phyloP scores from a whole-genome alignment of 1,140 invertebrate genomes.

The Oryzaephilus surinamensis region DNA sequence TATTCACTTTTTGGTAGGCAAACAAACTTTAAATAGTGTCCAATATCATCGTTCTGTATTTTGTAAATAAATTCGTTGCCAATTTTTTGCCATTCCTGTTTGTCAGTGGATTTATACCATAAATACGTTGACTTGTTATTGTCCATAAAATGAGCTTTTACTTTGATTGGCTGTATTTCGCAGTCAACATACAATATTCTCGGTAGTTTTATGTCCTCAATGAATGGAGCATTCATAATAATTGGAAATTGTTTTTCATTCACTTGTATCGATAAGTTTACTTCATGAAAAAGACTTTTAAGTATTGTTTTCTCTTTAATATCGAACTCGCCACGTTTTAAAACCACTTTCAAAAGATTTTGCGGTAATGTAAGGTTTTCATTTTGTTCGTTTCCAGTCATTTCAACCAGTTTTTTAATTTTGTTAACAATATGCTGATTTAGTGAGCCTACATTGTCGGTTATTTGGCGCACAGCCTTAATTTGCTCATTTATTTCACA shows the following conservation, averaged over 20 bases:
- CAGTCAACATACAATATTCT: slow-evolving; percentile 58
- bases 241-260: too few species aligned
- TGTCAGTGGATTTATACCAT: slow-evolving; percentile 49
- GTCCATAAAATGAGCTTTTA: slow-evolving; percentile 49
- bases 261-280: slow-evolving; percentile 31
- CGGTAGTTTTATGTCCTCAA: slow-evolving; percentile 53
- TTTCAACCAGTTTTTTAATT: slow-evolving; percentile 12
- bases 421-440: slow-evolving; percentile 13
- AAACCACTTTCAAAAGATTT: too few species aligned
- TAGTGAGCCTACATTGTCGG: slow-evolving; percentile 11
- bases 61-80: slow-evolving; percentile 46
- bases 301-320: background rate
- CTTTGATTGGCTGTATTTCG: slow-evolving; percentile 58
- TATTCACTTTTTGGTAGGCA: slow-evolving; percentile 48
- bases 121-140: slow-evolving; percentile 46
- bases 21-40: slow-evolving; percentile 50
- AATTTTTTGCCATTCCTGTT: slow-evolving; percentile 45
- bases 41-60: slow-evolving; percentile 47
- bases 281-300: background rate
- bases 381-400: slow-evolving; percentile 3
- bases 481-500: slow-evolving; percentile 12
- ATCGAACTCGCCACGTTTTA: background rate
- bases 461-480: slow-evolving; percentile 8
- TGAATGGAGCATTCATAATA: slow-evolving; percentile 63
- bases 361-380: background rate